Conservation (phyloP, 2,888 invertebrate genomes). For the Venusia cambrica region DNA sequence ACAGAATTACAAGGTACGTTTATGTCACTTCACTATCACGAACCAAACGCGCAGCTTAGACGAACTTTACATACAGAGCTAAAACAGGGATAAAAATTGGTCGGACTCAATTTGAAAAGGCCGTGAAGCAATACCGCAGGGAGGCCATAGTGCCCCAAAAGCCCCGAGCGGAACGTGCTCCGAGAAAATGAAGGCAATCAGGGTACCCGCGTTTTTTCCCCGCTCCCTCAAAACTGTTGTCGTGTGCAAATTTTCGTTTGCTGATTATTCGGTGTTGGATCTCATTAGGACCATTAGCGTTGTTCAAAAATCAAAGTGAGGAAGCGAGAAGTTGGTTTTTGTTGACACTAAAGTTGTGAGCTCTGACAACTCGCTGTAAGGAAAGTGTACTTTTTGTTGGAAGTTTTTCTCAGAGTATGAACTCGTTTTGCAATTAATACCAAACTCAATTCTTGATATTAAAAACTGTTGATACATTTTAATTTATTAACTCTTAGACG, state of each 20-base stretch:
- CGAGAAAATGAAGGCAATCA: conserved; percentile 76
- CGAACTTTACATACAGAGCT: no score
- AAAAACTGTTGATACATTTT: no score
- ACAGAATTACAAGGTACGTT: no score
- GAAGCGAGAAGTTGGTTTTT: conserved; percentile 5
- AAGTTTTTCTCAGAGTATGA: neutral
- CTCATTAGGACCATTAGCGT: conserved; percentile 28
- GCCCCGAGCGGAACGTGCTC: conserved; percentile 63
- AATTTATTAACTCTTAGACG: no score
- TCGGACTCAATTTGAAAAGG: conserved; percentile 8
- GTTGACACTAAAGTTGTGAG: conserved; percentile 9
- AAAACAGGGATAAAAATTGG: no score
- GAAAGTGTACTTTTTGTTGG: neutral
- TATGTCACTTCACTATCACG: no score
- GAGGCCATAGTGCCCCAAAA: conserved; percentile 32
- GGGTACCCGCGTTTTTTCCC: conserved; percentile 43
- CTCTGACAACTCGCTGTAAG: neutral
- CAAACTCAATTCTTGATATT: no score
- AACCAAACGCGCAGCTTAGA: no score
- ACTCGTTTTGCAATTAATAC: no score
- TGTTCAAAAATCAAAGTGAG: conserved; percentile 32
- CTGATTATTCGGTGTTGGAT: conserved; percentile 30
- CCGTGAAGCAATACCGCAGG: conserved; percentile 9
- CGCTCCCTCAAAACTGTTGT: conserved; percentile 41
- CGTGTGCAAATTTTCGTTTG: conserved; percentile 43